Evolutionary conservation across 2,113 vertebrate genomes (phyloP).

Genomic region (Cryptotis parvus): DNA sequence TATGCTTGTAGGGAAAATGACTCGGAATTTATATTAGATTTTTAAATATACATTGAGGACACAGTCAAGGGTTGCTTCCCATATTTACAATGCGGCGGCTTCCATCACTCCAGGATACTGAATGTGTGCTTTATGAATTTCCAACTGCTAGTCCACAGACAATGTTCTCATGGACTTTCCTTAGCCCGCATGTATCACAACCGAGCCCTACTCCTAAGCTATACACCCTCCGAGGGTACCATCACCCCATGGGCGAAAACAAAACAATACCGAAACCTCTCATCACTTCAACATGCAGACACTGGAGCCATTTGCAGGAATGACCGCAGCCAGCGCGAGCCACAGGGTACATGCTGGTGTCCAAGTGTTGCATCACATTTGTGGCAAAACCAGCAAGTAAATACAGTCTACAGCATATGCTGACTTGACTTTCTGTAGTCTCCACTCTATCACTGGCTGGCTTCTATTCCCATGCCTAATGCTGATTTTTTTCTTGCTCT

Average conservation of each 20-base stretch:
- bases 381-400: neutral
- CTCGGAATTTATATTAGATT: neutral
- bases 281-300: neutral
- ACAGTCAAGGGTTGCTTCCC: neutral
- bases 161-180: neutral
- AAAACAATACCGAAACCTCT: too few species aligned
- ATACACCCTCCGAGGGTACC: neutral
- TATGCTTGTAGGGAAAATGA: neutral
- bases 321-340: too few species aligned
- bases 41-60: conserved; percentile 4
- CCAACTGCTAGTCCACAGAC: neutral
- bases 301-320: too few species aligned
- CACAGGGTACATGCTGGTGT: too few species aligned
- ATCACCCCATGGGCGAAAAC: neutral
- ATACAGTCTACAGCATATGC: neutral
- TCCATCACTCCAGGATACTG: neutral
- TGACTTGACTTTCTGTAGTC: neutral
- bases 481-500: neutral
- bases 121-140: neutral
- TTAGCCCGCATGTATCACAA: neutral
- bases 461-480: neutral
- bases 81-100: neutral
- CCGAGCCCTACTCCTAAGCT: neutral
- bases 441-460: neutral
- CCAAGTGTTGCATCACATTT: neutral